These are phyloP conservation scores for Suricata suricatta DNA, from an alignment of 2,113 vertebrate species.

Conservation along the genomic window DNA sequence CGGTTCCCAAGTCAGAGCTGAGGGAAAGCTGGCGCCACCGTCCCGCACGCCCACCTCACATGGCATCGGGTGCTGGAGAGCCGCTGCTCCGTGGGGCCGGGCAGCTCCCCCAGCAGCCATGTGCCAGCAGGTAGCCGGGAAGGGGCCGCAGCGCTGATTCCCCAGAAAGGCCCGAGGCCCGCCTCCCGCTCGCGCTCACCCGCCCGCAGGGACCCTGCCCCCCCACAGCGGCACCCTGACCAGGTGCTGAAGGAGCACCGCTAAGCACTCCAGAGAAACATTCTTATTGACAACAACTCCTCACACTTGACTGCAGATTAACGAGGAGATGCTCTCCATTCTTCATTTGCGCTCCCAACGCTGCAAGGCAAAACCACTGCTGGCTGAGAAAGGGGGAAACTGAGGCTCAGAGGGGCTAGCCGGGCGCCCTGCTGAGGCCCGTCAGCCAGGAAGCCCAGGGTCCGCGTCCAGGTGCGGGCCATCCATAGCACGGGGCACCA, in stretches of 20 bases:
- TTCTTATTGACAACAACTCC: fast-evolving
- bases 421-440: background rate
- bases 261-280: fast-evolving
- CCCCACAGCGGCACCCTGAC: background rate
- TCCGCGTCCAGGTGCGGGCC: fast-evolving
- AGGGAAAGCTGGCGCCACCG: fast-evolving
- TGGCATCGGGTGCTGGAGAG: background rate
- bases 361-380: fast-evolving
- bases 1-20: background rate
- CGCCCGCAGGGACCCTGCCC: background rate
- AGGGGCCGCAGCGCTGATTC: no score
- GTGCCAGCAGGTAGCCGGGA: background rate
- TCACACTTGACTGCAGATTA: fast-evolving
- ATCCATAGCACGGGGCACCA: fast-evolving
- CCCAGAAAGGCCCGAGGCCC: background rate
- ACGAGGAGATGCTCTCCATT: background rate
- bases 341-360: background rate
- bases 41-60: background rate
- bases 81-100: no score
- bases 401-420: fast-evolving
- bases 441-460: background rate
- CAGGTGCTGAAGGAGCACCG: no score
- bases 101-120: no score
- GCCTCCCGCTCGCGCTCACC: no score
- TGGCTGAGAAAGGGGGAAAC: background rate